Conservation (phyloP, 2,113 vertebrate genomes). For the Romanogobio albipinnatus region DNA sequence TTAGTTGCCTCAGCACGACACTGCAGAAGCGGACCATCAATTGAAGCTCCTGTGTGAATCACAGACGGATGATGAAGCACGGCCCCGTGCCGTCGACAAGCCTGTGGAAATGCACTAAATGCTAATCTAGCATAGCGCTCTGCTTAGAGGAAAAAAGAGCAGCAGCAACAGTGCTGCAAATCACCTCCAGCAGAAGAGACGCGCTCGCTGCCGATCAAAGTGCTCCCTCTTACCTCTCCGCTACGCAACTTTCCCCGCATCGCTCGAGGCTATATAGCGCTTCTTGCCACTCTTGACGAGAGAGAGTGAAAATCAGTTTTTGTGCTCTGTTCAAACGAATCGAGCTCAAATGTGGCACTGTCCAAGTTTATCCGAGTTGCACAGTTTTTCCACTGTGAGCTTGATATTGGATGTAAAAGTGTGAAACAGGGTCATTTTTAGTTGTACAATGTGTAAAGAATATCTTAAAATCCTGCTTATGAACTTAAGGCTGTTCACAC, state of each 20-base stretch:
- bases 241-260: slow-evolving; percentile 12
- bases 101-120: slow-evolving; percentile 59
- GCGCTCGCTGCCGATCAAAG: slow-evolving; percentile 71
- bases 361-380: not conserved
- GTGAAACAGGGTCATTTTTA: not conserved
- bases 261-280: slow-evolving; percentile 11
- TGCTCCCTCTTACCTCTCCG: slow-evolving; percentile 61
- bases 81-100: slow-evolving; percentile 21
- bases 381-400: not conserved
- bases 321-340: slow-evolving; percentile 48
- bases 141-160: slow-evolving; percentile 39
- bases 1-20: slow-evolving; percentile 17
- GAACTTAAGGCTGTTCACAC: not conserved
- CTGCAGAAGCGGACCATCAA: slow-evolving; percentile 9
- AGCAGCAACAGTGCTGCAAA: slow-evolving; percentile 66
- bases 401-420: slow-evolving; percentile 1
- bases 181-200: slow-evolving; percentile 68
- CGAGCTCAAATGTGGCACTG: slow-evolving; percentile 61
- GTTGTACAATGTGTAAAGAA: not conserved
- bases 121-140: slow-evolving; percentile 67
- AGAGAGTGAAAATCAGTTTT: slow-evolving; percentile 60
- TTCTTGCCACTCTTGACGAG: slow-evolving; percentile 56
- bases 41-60: slow-evolving; percentile 36
- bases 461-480: not conserved
- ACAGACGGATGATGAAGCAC: slow-evolving; percentile 31